Evolutionary conservation across 2,888 invertebrate genomes (phyloP).

Genomic region (Mellilla xanthometata): DNA sequence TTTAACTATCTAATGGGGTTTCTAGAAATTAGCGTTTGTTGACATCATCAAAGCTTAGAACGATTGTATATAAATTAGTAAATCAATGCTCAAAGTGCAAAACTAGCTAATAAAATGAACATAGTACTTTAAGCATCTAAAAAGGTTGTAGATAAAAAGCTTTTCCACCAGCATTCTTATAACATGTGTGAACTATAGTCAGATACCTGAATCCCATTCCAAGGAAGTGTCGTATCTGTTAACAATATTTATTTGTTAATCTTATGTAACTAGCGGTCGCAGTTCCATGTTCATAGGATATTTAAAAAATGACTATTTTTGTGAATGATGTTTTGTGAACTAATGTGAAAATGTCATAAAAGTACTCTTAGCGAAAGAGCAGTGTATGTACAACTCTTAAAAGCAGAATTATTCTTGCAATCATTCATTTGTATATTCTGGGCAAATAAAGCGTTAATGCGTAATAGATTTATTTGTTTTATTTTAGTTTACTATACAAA

Average conservation of each 20-base stretch:
- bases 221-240: conserved; percentile 43
- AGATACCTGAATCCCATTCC: too few relatives aligned
- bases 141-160: too few relatives aligned
- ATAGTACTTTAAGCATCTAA: too few relatives aligned
- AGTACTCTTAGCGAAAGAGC: conserved; percentile 30
- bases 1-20: too few relatives aligned
- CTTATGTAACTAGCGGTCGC: conserved; percentile 52
- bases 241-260: conserved; percentile 35
- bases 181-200: too few relatives aligned
- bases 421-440: conserved; percentile 79
- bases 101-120: conserved; percentile 21
- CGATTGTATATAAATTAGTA: too few relatives aligned
- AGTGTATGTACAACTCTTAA: conserved; percentile 55
- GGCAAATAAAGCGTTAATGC: conserved; percentile 80
- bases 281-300: conserved; percentile 68
- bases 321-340: conserved; percentile 64
- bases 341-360: conserved; percentile 14
- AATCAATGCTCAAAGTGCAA: conserved; percentile 11
- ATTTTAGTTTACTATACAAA: conserved; percentile 3
- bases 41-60: too few relatives aligned
- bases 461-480: conserved; percentile 54
- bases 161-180: too few relatives aligned
- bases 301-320: conserved; percentile 74
- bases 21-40: too few relatives aligned
- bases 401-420: conserved; percentile 72